phyloP scores from a whole-genome alignment of 1,140 invertebrate species.

The Drosophila santomea region DNA sequence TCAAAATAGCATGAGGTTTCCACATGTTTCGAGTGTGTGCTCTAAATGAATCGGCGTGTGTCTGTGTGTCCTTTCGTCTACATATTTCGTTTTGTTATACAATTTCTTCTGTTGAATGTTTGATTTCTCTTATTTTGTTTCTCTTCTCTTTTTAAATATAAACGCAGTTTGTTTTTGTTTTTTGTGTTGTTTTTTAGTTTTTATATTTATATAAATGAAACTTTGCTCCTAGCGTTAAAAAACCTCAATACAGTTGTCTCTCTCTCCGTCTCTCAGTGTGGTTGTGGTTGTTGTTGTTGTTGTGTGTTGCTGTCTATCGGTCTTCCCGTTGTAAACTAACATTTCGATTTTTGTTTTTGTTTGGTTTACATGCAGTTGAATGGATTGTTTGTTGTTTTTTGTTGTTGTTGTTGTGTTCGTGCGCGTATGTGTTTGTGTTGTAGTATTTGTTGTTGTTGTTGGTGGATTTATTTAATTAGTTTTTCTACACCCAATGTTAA shows the following conservation, averaged over 20 bases:
- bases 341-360: constrained; percentile 52
- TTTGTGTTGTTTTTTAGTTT: constrained; percentile 55
- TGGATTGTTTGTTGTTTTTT: constrained; percentile 49
- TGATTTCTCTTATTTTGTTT: constrained; percentile 15
- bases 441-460: constrained; percentile 34
- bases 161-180: constrained; percentile 64
- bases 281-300: constrained; percentile 33
- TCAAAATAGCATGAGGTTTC: constrained; percentile 9
- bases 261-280: constrained; percentile 50
- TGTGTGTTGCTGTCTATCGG: constrained; percentile 63
- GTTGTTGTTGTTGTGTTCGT: constrained; percentile 43
- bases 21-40: constrained; percentile 5
- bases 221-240: constrained; percentile 73
- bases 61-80: constrained; percentile 9
- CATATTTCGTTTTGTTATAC: constrained; percentile 30
- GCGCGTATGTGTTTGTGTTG: constrained; percentile 48
- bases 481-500: constrained; percentile 73
- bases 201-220: constrained; percentile 75
- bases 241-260: constrained; percentile 62
- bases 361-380: constrained; percentile 61
- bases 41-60: constrained; percentile 20
- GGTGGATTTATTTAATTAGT: constrained; percentile 64
- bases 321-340: constrained; percentile 69
- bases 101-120: constrained; percentile 56
- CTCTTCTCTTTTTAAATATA: constrained; percentile 56